Conservation (phyloP, 2,113 vertebrate species). For the Ageneiosus marmoratus region DNA sequence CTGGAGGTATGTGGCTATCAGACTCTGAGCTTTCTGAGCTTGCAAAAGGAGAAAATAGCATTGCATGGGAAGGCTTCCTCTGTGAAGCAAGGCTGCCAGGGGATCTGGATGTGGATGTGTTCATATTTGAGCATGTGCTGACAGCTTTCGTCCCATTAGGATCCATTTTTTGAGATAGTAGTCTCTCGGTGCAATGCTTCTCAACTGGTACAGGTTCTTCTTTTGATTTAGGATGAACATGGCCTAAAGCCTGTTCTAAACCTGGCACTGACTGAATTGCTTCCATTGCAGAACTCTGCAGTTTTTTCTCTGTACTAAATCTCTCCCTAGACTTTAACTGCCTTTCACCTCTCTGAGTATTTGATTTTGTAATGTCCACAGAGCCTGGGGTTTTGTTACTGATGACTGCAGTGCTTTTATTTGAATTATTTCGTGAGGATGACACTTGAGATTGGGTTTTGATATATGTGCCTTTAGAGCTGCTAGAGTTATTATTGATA, state of each 20-base stretch:
- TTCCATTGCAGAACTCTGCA: slow-evolving; percentile 68
- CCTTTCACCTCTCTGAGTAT: slow-evolving; percentile 71
- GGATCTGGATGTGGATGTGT: slow-evolving; percentile 63
- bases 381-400: slow-evolving; percentile 66
- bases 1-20: slow-evolving; percentile 65
- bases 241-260: slow-evolving; percentile 60
- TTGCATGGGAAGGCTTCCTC: slow-evolving; percentile 59
- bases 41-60: slow-evolving; percentile 71
- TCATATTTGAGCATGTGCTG: slow-evolving; percentile 63
- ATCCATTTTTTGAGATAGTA: slow-evolving; percentile 83
- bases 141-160: slow-evolving; percentile 69
- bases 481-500: slow-evolving; percentile 69
- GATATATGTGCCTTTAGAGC: slow-evolving; percentile 60
- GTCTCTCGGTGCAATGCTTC: slow-evolving; percentile 80
- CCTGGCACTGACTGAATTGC: slow-evolving; percentile 66
- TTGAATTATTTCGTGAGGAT: slow-evolving; percentile 65
- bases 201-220: slow-evolving; percentile 77
- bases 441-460: slow-evolving; percentile 52
- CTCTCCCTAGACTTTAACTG: slow-evolving; percentile 72
- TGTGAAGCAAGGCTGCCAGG: slow-evolving; percentile 61
- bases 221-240: slow-evolving; percentile 62
- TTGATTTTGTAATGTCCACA: slow-evolving; percentile 66
- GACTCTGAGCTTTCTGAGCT: slow-evolving; percentile 76
- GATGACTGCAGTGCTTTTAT: slow-evolving; percentile 59
- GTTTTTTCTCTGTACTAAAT: slow-evolving; percentile 66